Base-by-base conservation (phyloP, 2,113 vertebrate genomes). In the Datnioides undecimradiatus region DNA sequence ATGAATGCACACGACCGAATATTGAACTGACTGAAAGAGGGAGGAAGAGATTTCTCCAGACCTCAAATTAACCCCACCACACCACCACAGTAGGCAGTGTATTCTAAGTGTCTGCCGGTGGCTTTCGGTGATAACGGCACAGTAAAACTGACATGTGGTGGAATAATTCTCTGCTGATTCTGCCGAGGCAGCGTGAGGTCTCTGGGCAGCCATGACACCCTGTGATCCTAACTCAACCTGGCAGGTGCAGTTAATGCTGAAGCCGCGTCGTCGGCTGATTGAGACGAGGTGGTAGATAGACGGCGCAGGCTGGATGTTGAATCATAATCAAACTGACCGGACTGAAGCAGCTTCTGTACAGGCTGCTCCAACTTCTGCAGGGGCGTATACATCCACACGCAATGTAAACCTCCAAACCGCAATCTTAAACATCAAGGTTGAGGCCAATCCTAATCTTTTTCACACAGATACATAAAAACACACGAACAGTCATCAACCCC, bases 211-310 rank as follows among this genome's bases (percentile, higher is more conserved):
- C 86, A 80, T 87, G 90, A 86, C 81, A 77, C 79, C 77, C 72
- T 45, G 80, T 94, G 93, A 94, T 86, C 82, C 84, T 92, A 92
- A 94, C 83, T 63, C 69, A 81, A 86, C 75, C 91, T 93, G 93
- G 92, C 94, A 93, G 93, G 90, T 87, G 86, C 72, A 67, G 87
- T 90, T 91, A 91, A 92, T 85, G 90, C 79, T 43, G 80, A 78
- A 73, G 83, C 81, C 81, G 52, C 68, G 66, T 83, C 76, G 82
- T 58, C 49, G 34, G 70, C 89, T 92, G 91, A 93, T 92, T 86
- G 87, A 88, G 75, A 83, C 58, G 78, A 74, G 79, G 79, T 45
- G 77, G 59, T 43, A 33, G 70, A 74, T 60, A 80, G 71, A 66
- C 73, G 25, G 45, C 58, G 16, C 27, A n/a, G 59, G 57, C 83